Evolutionary conservation across 2,797 vertebrate genomes (phyloP).

Genomic region (Staurois parvus): DNA sequence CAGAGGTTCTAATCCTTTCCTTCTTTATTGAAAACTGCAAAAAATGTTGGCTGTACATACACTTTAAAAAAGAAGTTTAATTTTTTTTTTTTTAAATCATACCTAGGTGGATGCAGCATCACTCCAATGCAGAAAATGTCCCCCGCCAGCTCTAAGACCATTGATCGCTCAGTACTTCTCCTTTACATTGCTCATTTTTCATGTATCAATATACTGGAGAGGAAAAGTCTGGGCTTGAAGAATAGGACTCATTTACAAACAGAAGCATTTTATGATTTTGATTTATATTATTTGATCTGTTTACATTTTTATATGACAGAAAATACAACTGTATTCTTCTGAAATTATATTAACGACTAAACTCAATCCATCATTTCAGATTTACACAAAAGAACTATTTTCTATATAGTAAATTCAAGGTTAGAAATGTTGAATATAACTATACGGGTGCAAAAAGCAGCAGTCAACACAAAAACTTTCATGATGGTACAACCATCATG

Average conservation of each 20-base stretch:
- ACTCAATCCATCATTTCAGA: not conserved
- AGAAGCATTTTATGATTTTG: not conserved
- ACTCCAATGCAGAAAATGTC: too few species aligned
- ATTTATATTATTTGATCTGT: not conserved
- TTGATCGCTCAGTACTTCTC: too few species aligned
- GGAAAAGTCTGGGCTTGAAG: not conserved
- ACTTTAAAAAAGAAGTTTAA: too few species aligned
- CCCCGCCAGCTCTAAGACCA: too few species aligned
- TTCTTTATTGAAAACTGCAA: not conserved
- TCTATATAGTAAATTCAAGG: not conserved
- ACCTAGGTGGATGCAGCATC: too few species aligned
- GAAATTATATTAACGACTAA: not conserved
- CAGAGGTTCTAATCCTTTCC: not conserved
- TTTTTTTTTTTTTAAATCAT: too few species aligned
- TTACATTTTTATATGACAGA: not conserved
- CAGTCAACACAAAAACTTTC: not conserved
- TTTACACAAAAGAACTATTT: constrained; percentile 4
- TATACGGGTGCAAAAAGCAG: not conserved
- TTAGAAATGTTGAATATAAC: not conserved
- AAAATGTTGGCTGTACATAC: not conserved
- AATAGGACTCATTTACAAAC: not conserved
- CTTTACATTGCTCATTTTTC: not conserved
- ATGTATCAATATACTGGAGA: not conserved
- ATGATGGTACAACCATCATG: not conserved
- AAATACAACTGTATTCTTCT: not conserved